Base-by-base conservation (phyloP, 2,888 invertebrate species). In the Melanostoma scalare region DNA sequence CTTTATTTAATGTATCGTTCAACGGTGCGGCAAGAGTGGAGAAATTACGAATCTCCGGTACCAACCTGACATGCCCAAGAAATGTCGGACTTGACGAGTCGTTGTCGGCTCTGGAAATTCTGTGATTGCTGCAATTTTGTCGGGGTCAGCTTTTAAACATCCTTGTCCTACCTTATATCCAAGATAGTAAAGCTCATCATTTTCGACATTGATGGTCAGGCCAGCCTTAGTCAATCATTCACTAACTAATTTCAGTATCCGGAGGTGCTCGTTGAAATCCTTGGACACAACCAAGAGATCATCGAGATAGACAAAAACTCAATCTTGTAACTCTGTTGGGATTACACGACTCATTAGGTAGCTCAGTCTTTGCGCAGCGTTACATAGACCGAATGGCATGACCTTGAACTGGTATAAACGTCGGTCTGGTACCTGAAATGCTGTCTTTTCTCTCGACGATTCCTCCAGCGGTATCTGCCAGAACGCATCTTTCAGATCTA, bases 31-130 rank as follows among this genome's bases (percentile, higher is more conserved):
- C n/a, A n/a, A n/a, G n/a, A n/a, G n/a, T n/a, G n/a, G n/a, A n/a
- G n/a, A n/a, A n/a, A n/a, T n/a, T n/a, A 1, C 81, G 60, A n/a
- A n/a, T n/a, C n/a, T n/a, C n/a, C n/a, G n/a, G n/a, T n/a, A n/a
- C n/a, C 69, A 86, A 9, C 80, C 81, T 6, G 80, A 68, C 36
- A 86, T 68, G 0, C 86, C 84, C 0, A 86, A 53, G n/a, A 86
- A 85, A 30, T 74, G 38, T 31, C 85, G 46, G 2, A 85, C 53
- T 40, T 85, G 73, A 0, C 65, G 65, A 10, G 67, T 75, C 3
- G 71, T 72, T 9, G 44, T 53, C 6, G 81, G 86, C 20, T 38
- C 56, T 10, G 75, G 75, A 35, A 40, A 42, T 2, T 53, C 35
- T 1, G n/a, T 3, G 0, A 53, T 35, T 1, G 35, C 20, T 67